Evolutionary conservation across 2,888 invertebrate species (phyloP).

Genomic region (Rambutsinella grinnellia): DNA sequence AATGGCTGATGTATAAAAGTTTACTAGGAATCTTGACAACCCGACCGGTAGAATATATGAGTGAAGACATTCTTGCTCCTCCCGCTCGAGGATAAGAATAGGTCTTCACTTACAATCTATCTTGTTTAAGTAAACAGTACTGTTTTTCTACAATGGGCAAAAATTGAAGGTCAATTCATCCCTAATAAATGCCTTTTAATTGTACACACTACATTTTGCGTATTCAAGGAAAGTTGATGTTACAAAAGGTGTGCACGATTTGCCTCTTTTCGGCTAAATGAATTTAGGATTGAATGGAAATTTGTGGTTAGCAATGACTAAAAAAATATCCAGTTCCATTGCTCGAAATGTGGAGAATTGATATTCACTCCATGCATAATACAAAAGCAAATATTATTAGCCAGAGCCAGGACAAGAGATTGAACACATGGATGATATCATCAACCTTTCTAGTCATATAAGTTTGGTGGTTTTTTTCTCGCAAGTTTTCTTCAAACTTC

Average conservation of each 20-base stretch:
- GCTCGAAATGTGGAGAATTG: too few relatives aligned
- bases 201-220: not conserved
- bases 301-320: not conserved
- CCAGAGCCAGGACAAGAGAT: not conserved
- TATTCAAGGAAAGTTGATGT: not conserved
- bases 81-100: too few relatives aligned
- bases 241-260: not conserved
- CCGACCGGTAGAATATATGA: conserved; percentile 56
- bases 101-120: not conserved
- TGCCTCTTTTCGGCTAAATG: not conserved
- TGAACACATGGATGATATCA: conserved; percentile 44
- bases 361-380: too few relatives aligned
- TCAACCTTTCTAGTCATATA: too few relatives aligned
- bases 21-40: conserved; percentile 62
- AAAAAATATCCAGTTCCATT: not conserved
- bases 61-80: conserved; percentile 11
- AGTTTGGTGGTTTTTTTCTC: not conserved
- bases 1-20: conserved; percentile 52
- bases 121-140: not conserved
- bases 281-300: not conserved
- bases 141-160: not conserved
- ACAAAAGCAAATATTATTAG: too few relatives aligned
- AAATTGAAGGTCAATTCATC: not conserved
- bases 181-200: not conserved
- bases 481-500: conserved; percentile 9